These are phyloP conservation scores for Apamea anceps DNA, from an alignment of 2,888 invertebrate genomes.

Conservation along the genomic window DNA sequence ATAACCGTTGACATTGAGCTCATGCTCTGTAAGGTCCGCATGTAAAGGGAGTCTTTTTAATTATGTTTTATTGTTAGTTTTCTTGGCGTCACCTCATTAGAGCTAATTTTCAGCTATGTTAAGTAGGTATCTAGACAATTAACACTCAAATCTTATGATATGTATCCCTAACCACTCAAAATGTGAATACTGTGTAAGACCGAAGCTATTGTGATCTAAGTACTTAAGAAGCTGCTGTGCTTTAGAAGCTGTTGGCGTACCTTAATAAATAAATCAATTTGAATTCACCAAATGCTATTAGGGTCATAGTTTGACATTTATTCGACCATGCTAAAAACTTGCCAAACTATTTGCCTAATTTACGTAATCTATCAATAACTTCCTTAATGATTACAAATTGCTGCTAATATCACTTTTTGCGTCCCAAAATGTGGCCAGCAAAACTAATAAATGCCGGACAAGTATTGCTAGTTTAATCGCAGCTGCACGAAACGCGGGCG, in stretches of 20 bases:
- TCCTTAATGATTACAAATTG: constrained; percentile 31
- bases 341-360: neutral
- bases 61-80: constrained; percentile 55
- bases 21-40: constrained; percentile 58
- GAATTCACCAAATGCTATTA: neutral
- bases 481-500: constrained; percentile 86
- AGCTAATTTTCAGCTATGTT: neutral
- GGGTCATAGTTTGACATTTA: neutral
- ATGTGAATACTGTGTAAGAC: neutral
- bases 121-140: neutral
- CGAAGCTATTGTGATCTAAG: neutral
- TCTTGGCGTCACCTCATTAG: constrained; percentile 50
- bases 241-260: neutral
- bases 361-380: constrained; percentile 37
- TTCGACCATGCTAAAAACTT: neutral
- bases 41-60: constrained; percentile 50
- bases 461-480: constrained; percentile 88
- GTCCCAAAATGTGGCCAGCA: constrained; percentile 71
- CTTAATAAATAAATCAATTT: neutral
- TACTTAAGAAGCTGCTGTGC: too few relatives aligned
- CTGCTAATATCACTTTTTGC: constrained; percentile 53
- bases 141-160: neutral
- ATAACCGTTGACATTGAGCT: constrained; percentile 87
- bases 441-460: constrained; percentile 86
- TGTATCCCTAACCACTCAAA: neutral